Percentiles rank a stretch among this genome's conserved stretches.
These are phyloP conservation scores for Cyrtonyx montezumae DNA, from an alignment of 2,113 vertebrate genomes.

Conservation along the genomic window DNA sequence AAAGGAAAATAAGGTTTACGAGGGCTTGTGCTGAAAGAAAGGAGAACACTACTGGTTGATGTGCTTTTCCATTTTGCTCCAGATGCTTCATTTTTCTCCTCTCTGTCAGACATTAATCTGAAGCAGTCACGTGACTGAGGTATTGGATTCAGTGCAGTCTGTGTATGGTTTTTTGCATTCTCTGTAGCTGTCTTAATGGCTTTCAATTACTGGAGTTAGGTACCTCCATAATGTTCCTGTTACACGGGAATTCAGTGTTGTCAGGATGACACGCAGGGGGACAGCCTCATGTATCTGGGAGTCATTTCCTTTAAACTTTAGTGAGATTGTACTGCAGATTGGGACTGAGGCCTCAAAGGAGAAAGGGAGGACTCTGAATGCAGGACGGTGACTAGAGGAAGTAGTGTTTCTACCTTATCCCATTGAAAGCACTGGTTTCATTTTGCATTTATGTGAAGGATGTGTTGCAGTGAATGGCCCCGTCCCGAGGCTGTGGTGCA, in stretches of 20 bases:
- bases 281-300: background rate
- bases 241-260: background rate
- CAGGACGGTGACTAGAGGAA: background rate
- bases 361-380: background rate
- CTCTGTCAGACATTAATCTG: background rate
- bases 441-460: background rate
- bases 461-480: background rate
- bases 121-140: accelerated
- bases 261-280: background rate
- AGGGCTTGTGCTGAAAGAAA: background rate
- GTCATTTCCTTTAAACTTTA: background rate
- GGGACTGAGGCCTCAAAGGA: background rate
- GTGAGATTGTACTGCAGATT: background rate
- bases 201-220: background rate
- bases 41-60: too few species aligned
- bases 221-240: background rate
- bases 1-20: background rate
- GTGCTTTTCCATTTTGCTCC: background rate
- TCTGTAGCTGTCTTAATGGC: background rate
- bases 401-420: background rate
- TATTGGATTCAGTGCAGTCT: background rate
- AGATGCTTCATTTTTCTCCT: background rate
- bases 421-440: background rate
- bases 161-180: background rate
- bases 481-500: background rate